Evolutionary conservation across 2,888 invertebrate species (phyloP).

Genomic region (Oegoconia quadripuncta): DNA sequence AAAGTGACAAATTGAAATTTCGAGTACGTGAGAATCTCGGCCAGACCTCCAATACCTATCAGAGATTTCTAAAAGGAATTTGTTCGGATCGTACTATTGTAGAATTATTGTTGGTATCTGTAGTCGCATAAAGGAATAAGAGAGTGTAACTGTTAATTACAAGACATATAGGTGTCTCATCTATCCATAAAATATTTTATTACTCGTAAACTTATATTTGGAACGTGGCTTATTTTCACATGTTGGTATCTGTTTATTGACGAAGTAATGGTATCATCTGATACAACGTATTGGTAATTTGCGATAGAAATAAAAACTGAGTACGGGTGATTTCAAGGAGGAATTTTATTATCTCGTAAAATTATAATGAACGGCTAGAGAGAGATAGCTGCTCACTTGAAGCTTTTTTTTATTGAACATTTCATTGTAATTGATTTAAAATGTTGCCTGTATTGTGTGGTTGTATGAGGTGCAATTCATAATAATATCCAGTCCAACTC

Average conservation of each 20-base stretch:
- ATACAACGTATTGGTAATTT: conserved; percentile 2
- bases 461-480: neutral
- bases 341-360: neutral
- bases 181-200: too few relatives aligned
- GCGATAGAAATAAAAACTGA: conserved; percentile 5
- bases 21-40: too few relatives aligned
- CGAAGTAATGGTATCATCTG: neutral
- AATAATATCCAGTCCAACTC: neutral
- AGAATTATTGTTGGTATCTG: too few relatives aligned
- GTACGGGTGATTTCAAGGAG: conserved; percentile 5
- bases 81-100: too few relatives aligned
- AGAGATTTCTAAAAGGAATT: too few relatives aligned
- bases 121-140: too few relatives aligned
- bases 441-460: neutral
- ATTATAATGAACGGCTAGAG: neutral
- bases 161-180: too few relatives aligned
- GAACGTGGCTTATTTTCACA: neutral
- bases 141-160: too few relatives aligned
- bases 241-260: conserved; percentile 1
- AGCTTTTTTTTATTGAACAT: too few relatives aligned
- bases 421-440: neutral
- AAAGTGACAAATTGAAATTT: too few relatives aligned
- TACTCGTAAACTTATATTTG: neutral
- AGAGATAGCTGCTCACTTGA: neutral
- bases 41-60: too few relatives aligned